Conservation (phyloP, 2,888 invertebrate species). For the Trissolcus japonicus region DNA sequence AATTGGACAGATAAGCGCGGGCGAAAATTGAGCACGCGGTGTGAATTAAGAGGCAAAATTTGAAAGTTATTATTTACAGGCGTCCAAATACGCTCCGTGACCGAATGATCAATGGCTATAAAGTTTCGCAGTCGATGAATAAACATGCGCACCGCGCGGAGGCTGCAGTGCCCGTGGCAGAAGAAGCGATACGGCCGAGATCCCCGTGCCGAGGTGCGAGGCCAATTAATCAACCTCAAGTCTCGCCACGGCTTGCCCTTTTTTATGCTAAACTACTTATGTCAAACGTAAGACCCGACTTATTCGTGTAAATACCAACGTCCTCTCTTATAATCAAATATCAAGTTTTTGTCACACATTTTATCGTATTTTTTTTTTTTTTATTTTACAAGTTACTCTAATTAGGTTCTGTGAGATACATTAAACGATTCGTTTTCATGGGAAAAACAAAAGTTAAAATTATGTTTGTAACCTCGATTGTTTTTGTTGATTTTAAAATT, state of each 20-base stretch:
- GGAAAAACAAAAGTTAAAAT: background rate
- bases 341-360: background rate
- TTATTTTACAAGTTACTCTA: background rate
- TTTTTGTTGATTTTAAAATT: background rate
- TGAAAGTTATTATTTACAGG: constrained; percentile 22
- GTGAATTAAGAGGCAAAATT: constrained; percentile 4
- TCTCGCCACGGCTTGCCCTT: constrained; percentile 16
- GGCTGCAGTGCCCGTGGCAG: background rate
- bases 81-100: constrained; percentile 24
- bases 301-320: constrained; percentile 31
- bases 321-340: constrained; percentile 22
- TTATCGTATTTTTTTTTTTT: background rate
- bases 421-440: no score
- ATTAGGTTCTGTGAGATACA: background rate
- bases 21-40: constrained; percentile 10
- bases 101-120: constrained; percentile 17
- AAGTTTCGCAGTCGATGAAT: constrained; percentile 23
- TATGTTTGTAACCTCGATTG: background rate
- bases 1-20: constrained; percentile 11
- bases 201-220: constrained; percentile 1
- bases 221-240: constrained; percentile 26
- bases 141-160: constrained; percentile 22
- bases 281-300: constrained; percentile 20
- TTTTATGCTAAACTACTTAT: constrained; percentile 38
- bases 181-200: background rate